phyloP scores from a whole-genome alignment of 2,113 vertebrate species.

The Ceyx melanurus region DNA sequence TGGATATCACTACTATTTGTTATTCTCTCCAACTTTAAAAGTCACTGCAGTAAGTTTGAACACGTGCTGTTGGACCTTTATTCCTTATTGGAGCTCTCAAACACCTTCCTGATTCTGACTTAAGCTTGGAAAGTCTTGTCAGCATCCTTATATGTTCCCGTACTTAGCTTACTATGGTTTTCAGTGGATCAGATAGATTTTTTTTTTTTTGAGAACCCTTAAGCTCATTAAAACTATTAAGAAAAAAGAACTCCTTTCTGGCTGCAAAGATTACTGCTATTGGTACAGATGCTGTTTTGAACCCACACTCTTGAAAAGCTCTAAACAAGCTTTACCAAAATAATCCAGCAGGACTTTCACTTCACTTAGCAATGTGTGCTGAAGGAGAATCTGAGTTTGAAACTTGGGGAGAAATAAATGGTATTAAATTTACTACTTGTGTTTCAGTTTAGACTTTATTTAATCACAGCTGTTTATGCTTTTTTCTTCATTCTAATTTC shows the following conservation, averaged over 20 bases:
- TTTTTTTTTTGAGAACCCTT: not conserved
- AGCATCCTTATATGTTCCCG: not conserved
- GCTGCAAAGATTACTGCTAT: not conserved
- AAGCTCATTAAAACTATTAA: not conserved
- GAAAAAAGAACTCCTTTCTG: not conserved
- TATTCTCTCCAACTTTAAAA: not conserved
- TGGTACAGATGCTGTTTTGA: not conserved
- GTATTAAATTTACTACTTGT: not conserved
- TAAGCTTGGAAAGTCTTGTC: not conserved
- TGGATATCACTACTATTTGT: not conserved
- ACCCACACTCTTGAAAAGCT: not conserved
- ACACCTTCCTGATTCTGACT: not conserved
- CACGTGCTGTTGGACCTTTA: not conserved
- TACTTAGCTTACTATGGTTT: not conserved
- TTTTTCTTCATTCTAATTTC: not conserved
- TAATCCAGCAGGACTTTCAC: not conserved
- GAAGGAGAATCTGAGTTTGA: not conserved
- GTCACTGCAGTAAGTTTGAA: not conserved
- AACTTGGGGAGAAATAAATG: not conserved
- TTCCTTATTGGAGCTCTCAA: not conserved
- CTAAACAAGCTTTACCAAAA: not conserved
- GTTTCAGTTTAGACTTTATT: not conserved
- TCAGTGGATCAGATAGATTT: not conserved
- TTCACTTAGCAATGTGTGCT: rapidly evolving
- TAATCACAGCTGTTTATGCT: not conserved